phyloP scores from a whole-genome alignment of 2,113 vertebrate species.

The Bubo scandiacus region DNA sequence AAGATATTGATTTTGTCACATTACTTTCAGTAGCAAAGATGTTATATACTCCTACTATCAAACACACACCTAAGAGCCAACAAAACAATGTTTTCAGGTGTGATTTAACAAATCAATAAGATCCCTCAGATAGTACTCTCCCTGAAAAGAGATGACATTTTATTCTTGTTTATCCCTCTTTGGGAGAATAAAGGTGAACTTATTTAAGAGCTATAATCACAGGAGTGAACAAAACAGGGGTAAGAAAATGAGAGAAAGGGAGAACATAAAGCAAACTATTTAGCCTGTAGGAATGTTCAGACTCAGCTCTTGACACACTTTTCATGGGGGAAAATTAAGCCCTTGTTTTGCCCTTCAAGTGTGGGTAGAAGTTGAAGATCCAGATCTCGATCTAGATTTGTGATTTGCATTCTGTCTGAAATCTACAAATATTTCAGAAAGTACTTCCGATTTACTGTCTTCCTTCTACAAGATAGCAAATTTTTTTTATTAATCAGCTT shows the following conservation, averaged over 20 bases:
- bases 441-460: background rate
- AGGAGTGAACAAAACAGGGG: accelerated
- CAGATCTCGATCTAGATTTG: background rate
- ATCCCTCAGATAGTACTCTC: background rate
- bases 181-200: background rate
- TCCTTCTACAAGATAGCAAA: background rate
- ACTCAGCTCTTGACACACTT: background rate
- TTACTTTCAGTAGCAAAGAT: background rate
- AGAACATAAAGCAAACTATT: background rate
- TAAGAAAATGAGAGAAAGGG: background rate
- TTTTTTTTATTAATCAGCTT: background rate
- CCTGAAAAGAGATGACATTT: background rate
- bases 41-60: background rate
- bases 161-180: background rate
- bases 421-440: background rate
- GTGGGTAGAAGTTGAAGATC: background rate
- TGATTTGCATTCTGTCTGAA: background rate
- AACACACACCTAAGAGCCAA: background rate
- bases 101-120: background rate
- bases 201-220: background rate
- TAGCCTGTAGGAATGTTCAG: background rate
- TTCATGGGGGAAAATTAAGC: background rate
- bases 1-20: background rate
- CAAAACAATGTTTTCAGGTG: background rate
- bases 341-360: background rate